Evolutionary conservation across 2,113 vertebrate species (phyloP), one percentile per base, ranked within the genome.

Genomic region (Antechinus stuartii): DNA sequence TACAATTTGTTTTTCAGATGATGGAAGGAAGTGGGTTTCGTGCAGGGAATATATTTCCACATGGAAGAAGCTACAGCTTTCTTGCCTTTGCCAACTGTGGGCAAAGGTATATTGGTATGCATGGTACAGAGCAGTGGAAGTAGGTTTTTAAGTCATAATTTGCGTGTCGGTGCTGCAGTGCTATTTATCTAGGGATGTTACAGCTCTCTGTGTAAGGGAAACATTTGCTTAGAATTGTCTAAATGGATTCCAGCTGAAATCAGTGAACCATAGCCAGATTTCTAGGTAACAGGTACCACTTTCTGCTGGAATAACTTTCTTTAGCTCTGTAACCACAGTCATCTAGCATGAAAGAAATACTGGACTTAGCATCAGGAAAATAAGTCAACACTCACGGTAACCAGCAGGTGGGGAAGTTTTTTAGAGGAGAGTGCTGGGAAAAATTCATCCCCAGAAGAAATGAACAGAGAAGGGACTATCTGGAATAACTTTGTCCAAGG

Each of bases 141-240:
- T 92, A 12, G 53, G 24, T 89, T 95, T 84, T 94, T 57, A 91
- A 92, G 94, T 89, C 92, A 22, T 19, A 92, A 94, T 97, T 97
- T 95, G 95, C 94, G 94, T 95, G 94, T 97, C 91, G 93, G 94
- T 55, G 93, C 92, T n/a, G 92, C 84, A 94, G 54, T 90, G 90
- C 92, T 94, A 92, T 96, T 95, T 92, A 94, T 94, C 91, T 94
- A 89, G 56, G 93, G 89, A 90, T 54, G 50, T 91, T 92, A 27
- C 50, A 92, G 68, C 92, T 94, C 94, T 92, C 94, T 49, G 53
- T 16, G 11, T 89, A 90, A 56, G 95, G 54, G 22, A 94, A 84
- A 22, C 57, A 53, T 92, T 94, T 91, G 42, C 90, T 95, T 92
- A 49, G 54, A 14, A 11, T 92, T 95, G 23, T 50, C 76, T 93